phyloP scores from a whole-genome alignment of 1,140 invertebrate species.

The Bombus pyrosoma region DNA sequence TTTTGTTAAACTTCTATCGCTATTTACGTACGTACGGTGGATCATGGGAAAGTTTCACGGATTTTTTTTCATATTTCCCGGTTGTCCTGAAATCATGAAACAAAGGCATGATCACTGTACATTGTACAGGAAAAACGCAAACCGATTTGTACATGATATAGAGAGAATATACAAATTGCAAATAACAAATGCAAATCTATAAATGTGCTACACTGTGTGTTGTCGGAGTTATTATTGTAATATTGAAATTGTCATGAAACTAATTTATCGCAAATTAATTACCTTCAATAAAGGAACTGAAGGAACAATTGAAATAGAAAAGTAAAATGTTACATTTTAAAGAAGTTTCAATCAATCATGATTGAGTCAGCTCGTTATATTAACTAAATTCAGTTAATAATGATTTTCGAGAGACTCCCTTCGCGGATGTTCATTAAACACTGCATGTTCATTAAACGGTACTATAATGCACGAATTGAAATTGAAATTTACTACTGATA shows the following conservation, averaged over 20 bases:
- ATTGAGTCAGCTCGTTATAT: neutral
- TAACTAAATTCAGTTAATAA: neutral
- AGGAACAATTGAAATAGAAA: neutral
- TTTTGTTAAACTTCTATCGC: neutral
- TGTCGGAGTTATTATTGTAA: neutral
- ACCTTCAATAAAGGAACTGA: neutral
- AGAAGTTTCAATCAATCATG: neutral
- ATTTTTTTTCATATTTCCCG: neutral
- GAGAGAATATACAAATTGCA: neutral
- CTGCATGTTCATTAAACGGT: neutral
- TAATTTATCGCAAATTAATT: neutral
- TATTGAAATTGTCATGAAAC: no score
- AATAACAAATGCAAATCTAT: neutral
- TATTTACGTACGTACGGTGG: neutral
- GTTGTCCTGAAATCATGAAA: neutral
- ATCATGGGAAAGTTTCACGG: neutral
- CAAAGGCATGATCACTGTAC: neutral
- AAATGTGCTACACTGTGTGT: neutral
- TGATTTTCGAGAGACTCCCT: neutral
- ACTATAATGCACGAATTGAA: neutral
- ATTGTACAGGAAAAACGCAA: neutral
- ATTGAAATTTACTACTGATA: conserved; percentile 5
- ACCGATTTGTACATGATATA: neutral
- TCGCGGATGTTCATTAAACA: neutral
- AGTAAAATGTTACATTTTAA: neutral